Conservation (phyloP, 1,140 invertebrate genomes). For the Littorina saxatilis region DNA sequence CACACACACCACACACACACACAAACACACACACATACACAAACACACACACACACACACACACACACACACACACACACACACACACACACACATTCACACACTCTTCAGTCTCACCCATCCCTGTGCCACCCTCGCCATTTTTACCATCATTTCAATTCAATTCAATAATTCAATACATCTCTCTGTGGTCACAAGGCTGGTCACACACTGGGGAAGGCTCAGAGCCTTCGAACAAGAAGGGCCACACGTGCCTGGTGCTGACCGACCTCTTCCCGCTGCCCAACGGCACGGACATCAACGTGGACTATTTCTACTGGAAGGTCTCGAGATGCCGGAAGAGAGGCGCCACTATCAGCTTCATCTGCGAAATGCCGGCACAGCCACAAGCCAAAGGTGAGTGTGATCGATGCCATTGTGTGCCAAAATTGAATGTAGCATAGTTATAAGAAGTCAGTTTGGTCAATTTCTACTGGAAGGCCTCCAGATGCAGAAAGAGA, state of each 20-base stretch:
- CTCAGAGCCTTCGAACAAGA: constrained; percentile 26
- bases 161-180: too few species aligned
- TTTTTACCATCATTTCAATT: too few species aligned
- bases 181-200: constrained; percentile 6
- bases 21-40: too few species aligned
- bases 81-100: too few species aligned
- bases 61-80: too few species aligned
- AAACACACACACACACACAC: too few species aligned
- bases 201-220: neutral
- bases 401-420: neutral
- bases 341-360: constrained; percentile 21
- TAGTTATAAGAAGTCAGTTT: too few species aligned
- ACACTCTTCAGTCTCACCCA: too few species aligned
- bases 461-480: constrained; percentile 51
- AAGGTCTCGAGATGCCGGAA: constrained; percentile 26
- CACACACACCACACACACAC: too few species aligned
- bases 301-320: constrained; percentile 50
- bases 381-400: constrained; percentile 26
- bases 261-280: constrained; percentile 35
- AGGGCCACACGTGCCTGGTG: constrained; percentile 39
- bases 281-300: constrained; percentile 17
- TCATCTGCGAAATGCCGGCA: constrained; percentile 45
- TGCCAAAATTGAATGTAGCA: neutral
- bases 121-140: too few species aligned
- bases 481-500: constrained; percentile 9